Percentiles rank a stretch among this genome's conserved stretches.
phyloP scores from a whole-genome alignment of 2,113 vertebrate genomes.

The Spea bombifrons region DNA sequence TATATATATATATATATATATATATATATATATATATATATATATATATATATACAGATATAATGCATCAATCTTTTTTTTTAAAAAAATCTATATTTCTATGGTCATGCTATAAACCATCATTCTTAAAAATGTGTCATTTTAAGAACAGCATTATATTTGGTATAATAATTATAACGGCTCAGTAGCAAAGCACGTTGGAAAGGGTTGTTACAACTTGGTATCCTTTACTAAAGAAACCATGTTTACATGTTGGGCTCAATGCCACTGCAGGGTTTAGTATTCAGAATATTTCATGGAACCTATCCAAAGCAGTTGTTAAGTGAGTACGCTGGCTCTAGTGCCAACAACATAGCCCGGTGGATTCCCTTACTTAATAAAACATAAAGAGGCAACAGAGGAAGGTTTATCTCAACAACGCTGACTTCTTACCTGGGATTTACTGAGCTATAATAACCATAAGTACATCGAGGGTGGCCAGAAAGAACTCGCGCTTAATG shows the following conservation, averaged over 20 bases:
- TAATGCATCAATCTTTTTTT: too few species aligned
- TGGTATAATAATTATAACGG: too few species aligned
- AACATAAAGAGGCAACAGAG: slow-evolving; percentile 17
- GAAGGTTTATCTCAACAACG: background rate
- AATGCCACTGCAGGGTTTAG: slow-evolving; percentile 6
- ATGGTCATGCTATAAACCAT: too few species aligned
- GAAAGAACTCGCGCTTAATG: background rate
- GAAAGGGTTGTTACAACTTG: background rate
- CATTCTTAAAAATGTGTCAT: too few species aligned
- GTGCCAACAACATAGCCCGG: slow-evolving; percentile 6
- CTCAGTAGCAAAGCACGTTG: too few species aligned
- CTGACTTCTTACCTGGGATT: slow-evolving; percentile 3
- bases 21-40: too few species aligned
- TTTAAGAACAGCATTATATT: too few species aligned
- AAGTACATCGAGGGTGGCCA: background rate
- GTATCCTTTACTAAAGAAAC: background rate
- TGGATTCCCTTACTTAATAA: slow-evolving; percentile 38
- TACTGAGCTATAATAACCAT: slow-evolving; percentile 15
- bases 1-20: too few species aligned
- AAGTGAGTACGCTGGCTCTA: slow-evolving; percentile 34
- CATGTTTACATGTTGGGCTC: background rate
- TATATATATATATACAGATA: too few species aligned
- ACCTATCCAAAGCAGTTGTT: slow-evolving; percentile 16
- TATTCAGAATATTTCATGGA: slow-evolving; percentile 19
- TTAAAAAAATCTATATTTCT: too few species aligned